Percentiles rank a stretch among this genome's conserved stretches.
Conservation (phyloP, 2,113 vertebrate genomes). For the Argyrosomus japonicus region DNA sequence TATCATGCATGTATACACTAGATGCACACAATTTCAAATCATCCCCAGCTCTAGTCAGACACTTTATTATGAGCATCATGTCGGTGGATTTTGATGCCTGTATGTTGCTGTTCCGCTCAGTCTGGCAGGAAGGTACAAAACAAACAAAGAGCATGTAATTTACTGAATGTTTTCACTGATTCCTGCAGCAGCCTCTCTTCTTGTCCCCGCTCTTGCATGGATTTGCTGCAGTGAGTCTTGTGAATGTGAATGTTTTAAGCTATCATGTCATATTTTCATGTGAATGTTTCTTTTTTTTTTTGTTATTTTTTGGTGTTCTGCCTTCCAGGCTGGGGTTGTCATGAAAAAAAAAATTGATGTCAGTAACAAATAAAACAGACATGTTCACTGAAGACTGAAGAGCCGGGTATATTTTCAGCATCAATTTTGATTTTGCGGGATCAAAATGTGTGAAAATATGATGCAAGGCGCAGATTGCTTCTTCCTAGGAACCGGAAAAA, state of each 20-base stretch:
- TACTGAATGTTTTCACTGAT: background rate
- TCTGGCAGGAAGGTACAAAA: background rate
- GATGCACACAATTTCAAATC: background rate
- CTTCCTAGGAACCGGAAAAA: conserved; percentile 13
- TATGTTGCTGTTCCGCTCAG: background rate
- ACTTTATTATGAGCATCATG: background rate
- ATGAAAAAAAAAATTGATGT: conserved; percentile 40
- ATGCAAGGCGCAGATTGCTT: conserved; percentile 45
- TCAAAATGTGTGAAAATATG: conserved; percentile 62
- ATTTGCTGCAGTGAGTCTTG: conserved; percentile 18
- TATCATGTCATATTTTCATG: conserved; percentile 44
- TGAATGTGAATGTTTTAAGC: conserved; percentile 24
- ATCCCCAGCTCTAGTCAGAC: background rate
- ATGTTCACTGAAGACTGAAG: conserved; percentile 54
- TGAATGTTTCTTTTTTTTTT: conserved; percentile 1
- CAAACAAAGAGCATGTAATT: background rate
- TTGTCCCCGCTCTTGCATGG: background rate
- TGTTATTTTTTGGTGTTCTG: conserved; percentile 14
- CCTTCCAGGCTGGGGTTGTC: conserved; percentile 46
- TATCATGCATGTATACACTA: background rate
- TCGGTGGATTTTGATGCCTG: background rate
- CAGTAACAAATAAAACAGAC: conserved; percentile 58
- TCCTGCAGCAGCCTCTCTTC: background rate
- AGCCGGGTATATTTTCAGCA: conserved; percentile 58
- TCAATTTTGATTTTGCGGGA: conserved; percentile 55